Percentiles rank a stretch among this genome's conserved stretches.
Evolutionary conservation across 1,140 invertebrate species (phyloP).

Genomic region (Steinernema khuongi): DNA sequence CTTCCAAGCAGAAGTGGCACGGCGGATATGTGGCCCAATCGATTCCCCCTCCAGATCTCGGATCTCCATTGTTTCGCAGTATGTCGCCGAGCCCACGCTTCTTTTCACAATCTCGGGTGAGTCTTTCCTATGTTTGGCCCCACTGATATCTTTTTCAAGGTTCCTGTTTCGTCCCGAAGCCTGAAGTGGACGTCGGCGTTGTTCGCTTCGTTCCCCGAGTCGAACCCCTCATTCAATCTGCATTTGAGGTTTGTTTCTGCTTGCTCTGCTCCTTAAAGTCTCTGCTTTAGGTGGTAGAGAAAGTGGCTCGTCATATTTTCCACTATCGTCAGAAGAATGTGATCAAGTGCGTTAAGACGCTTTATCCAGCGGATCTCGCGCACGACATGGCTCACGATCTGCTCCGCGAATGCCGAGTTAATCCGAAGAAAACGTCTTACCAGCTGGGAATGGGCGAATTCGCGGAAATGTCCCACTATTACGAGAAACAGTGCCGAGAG

Average conservation of each 20-base stretch:
- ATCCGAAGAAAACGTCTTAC: slow-evolving; percentile 68
- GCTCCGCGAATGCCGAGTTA: slow-evolving; percentile 70
- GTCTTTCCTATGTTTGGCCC: slow-evolving; percentile 11
- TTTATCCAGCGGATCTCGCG: slow-evolving; percentile 70
- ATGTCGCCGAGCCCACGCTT: slow-evolving; percentile 75
- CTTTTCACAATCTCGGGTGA: slow-evolving; percentile 80
- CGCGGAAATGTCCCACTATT: slow-evolving; percentile 71
- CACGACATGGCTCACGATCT: slow-evolving; percentile 69
- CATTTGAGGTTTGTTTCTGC: slow-evolving; percentile 35
- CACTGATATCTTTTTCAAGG: slow-evolving; percentile 62
- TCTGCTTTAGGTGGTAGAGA: slow-evolving; percentile 81
- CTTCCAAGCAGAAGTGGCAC: slow-evolving; percentile 82
- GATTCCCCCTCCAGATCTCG: slow-evolving; percentile 68
- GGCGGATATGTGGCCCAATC: slow-evolving; percentile 75
- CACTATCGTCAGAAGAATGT: slow-evolving; percentile 78
- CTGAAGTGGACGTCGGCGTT: slow-evolving; percentile 90
- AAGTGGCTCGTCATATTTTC: slow-evolving; percentile 79
- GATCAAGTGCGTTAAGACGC: slow-evolving; percentile 65
- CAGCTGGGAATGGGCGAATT: slow-evolving; percentile 75
- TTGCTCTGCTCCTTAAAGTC: slow-evolving; percentile 55
- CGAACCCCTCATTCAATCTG: slow-evolving; percentile 67
- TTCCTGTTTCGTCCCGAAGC: slow-evolving; percentile 80
- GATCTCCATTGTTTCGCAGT: slow-evolving; percentile 85
- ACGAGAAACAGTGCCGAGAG: slow-evolving; percentile 62
- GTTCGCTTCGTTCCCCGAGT: slow-evolving; percentile 77